These are phyloP conservation scores for Dermatemys mawii DNA, from an alignment of 2,113 vertebrate species.

Conservation along the genomic window DNA sequence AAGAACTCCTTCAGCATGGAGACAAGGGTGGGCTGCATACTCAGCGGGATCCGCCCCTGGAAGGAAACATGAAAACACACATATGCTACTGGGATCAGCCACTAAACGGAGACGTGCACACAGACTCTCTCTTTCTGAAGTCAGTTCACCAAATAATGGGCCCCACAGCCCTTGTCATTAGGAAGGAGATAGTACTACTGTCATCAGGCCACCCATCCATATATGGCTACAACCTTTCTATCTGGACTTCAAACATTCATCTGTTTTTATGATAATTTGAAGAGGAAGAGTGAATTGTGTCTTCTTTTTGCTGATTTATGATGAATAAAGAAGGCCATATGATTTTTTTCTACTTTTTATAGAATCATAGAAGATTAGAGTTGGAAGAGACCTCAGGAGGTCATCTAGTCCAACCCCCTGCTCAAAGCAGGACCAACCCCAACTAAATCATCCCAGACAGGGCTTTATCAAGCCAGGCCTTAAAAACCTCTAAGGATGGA, in stretches of 20 bases:
- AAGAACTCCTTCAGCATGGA: not conserved
- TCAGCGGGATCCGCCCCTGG: not conserved
- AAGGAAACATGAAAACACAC: not conserved
- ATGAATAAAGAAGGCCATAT: conserved; percentile 32
- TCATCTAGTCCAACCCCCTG: too few species aligned
- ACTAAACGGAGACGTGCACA: not conserved
- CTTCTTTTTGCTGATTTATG: not conserved
- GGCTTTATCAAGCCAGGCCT: too few species aligned
- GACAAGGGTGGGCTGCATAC: not conserved
- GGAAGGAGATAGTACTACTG: not conserved
- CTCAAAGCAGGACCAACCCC: too few species aligned
- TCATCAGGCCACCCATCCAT: not conserved
- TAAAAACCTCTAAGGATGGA: too few species aligned
- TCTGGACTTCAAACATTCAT: conserved; percentile 12
- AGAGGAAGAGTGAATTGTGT: not conserved
- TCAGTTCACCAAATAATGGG: not conserved
- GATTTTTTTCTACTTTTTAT: conserved; percentile 3
- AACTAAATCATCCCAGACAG: too few species aligned
- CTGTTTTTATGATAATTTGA: conserved; percentile 10
- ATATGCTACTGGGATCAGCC: rapidly evolving
- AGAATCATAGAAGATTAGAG: too few species aligned
- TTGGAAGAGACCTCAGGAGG: too few species aligned
- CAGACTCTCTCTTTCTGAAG: not conserved
- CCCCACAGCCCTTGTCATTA: not conserved
- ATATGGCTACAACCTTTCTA: conserved; percentile 19